Conservation (phyloP, 2,888 invertebrate species). For the Cenopis cana region DNA sequence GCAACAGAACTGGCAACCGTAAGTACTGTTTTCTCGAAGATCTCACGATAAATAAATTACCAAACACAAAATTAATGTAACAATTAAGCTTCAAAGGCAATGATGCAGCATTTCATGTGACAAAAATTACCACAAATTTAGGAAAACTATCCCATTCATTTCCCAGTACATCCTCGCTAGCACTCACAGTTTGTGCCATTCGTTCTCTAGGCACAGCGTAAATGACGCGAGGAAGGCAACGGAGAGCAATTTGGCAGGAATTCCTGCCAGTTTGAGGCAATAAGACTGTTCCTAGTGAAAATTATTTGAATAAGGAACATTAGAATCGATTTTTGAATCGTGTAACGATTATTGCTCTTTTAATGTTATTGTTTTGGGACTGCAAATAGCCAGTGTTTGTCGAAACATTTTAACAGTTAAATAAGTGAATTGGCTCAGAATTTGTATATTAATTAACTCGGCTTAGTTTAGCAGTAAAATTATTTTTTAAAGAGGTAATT, state of each 20-base stretch:
- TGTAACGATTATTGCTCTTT: conserved; percentile 34
- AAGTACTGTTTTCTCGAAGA: too few relatives aligned
- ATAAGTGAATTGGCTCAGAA: not conserved
- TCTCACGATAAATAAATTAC: too few relatives aligned
- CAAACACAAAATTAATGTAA: too few relatives aligned
- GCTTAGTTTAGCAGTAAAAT: too few relatives aligned
- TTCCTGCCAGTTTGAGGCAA: conserved; percentile 64
- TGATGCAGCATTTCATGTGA: not conserved
- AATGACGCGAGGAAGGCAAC: conserved; percentile 79
- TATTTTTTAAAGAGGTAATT: not conserved
- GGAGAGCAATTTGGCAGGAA: conserved; percentile 80
- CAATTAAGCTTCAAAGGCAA: too few relatives aligned
- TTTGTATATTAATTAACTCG: not conserved
- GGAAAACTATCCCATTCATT: conserved; percentile 8
- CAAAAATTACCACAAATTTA: not conserved
- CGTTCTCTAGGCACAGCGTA: conserved; percentile 59
- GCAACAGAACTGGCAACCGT: too few relatives aligned
- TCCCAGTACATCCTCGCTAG: conserved; percentile 21
- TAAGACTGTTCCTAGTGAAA: conserved; percentile 65
- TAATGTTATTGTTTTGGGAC: conserved; percentile 33
- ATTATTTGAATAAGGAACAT: conserved; percentile 58
- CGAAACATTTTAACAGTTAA: conserved; percentile 3
- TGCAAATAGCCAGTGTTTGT: conserved; percentile 9
- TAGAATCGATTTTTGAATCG: conserved; percentile 41
- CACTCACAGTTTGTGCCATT: conserved; percentile 43